These are phyloP conservation scores for Noctua pronuba DNA, from an alignment of 2,888 invertebrate genomes.

Conservation along the genomic window DNA sequence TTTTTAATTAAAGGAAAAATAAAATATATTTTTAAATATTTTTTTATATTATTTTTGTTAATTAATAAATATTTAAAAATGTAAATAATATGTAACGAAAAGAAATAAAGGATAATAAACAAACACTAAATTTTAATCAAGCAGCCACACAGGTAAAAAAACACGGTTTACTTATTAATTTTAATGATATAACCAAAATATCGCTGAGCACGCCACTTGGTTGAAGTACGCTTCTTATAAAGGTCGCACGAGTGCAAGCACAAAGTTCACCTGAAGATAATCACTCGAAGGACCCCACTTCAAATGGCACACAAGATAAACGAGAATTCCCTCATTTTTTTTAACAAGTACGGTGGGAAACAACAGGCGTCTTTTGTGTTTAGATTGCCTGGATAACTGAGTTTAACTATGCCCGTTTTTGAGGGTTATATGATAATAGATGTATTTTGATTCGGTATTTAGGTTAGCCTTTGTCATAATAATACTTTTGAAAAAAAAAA, in stretches of 20 bases:
- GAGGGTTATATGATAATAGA: slow-evolving; percentile 15
- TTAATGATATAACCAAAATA: slow-evolving; percentile 86
- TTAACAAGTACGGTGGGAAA: slow-evolving; percentile 69
- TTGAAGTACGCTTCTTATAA: slow-evolving; percentile 83
- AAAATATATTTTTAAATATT: too few species aligned
- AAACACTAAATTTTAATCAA: slow-evolving; percentile 16
- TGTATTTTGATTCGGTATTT: neutral
- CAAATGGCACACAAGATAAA: slow-evolving; percentile 86
- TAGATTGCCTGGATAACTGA: slow-evolving; percentile 38
- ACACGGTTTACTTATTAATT: slow-evolving; percentile 83
- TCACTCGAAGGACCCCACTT: slow-evolving; percentile 83
- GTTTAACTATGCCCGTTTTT: slow-evolving; percentile 16
- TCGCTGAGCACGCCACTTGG: slow-evolving; percentile 83
- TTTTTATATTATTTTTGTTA: too few species aligned
- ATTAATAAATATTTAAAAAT: too few species aligned
- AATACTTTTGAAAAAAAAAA: neutral
- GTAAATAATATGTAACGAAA: too few species aligned
- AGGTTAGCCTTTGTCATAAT: neutral
- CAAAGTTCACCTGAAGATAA: slow-evolving; percentile 85
- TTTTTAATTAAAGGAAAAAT: too few species aligned
- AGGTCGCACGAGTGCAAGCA: slow-evolving; percentile 80
- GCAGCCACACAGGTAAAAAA: slow-evolving; percentile 20
- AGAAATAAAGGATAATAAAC: too few species aligned
- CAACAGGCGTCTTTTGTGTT: slow-evolving; percentile 55
- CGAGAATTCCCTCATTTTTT: slow-evolving; percentile 80